phyloP scores from a whole-genome alignment of 2,113 vertebrate species.

The Atrichornis clamosus region DNA sequence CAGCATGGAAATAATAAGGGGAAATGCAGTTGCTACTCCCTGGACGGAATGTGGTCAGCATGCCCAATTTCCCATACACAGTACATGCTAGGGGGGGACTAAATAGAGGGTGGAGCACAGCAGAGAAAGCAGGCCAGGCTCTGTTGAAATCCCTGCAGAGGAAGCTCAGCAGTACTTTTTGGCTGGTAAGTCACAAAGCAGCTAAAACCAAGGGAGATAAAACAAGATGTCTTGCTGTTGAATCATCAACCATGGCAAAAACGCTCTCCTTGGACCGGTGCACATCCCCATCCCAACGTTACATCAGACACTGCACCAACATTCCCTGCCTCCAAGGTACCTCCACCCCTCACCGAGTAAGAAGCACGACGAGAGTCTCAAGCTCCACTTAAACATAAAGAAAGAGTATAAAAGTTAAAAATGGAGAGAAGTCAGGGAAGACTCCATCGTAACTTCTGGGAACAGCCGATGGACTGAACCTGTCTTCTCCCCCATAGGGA shows the following conservation, averaged over 20 bases:
- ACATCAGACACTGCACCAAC: rapidly evolving
- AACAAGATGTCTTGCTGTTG: background rate
- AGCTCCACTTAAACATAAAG: background rate
- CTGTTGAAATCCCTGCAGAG: background rate
- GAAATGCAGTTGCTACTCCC: background rate
- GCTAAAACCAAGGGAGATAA: background rate
- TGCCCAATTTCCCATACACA: background rate
- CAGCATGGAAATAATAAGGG: background rate
- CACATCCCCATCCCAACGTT: background rate
- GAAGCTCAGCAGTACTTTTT: background rate
- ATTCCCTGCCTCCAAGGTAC: background rate
- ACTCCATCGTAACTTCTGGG: background rate
- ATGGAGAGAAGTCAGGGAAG: background rate
- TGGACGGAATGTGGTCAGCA: background rate
- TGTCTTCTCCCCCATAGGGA: background rate
- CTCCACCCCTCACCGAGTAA: background rate
- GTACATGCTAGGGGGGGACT: background rate
- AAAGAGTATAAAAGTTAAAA: background rate
- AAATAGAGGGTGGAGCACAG: background rate
- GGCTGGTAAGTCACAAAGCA: background rate
- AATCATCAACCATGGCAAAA: background rate
- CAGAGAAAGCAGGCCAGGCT: background rate
- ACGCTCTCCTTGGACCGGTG: background rate
- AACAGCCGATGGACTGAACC: background rate
- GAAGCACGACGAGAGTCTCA: background rate